phyloP scores from a whole-genome alignment of 35 echinoderm and acorn worm species.

The Nesometra sesokonis region DNA sequence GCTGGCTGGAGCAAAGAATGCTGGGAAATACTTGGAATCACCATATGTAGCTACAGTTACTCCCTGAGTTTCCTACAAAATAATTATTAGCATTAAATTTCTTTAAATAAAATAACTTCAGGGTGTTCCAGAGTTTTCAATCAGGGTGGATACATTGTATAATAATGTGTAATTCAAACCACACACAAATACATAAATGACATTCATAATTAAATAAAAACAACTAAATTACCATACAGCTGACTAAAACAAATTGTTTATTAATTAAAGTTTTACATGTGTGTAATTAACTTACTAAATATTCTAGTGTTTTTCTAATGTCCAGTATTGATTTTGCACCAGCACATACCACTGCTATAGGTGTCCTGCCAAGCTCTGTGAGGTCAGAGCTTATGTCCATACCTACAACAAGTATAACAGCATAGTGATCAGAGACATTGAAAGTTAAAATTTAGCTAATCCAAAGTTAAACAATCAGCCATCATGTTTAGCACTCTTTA shows the following conservation, averaged over 20 bases:
- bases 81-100: not conserved
- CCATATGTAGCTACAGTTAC: constrained; percentile 94
- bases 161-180: not conserved
- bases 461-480: no score
- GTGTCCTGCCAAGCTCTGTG: constrained; percentile 75
- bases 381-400: constrained; percentile 87
- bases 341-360: constrained; percentile 74
- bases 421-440: not conserved
- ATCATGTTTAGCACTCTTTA: no score
- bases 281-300: constrained; percentile 86
- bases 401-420: constrained; percentile 25
- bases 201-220: no score
- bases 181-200: no score
- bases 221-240: no score
- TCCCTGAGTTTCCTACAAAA: constrained; percentile 76
- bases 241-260: no score
- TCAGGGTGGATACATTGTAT: not conserved
- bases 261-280: no score
- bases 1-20: constrained; percentile 82
- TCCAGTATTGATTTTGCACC: constrained; percentile 95
- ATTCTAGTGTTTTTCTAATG: constrained; percentile 88
- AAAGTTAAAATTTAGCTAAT: no score
- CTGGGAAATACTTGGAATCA: constrained; percentile 71
- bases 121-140: not conserved
- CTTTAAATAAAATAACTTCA: not conserved